Evolutionary conservation across 2,113 vertebrate genomes (phyloP).

Genomic region (Amblyornis subalaris): DNA sequence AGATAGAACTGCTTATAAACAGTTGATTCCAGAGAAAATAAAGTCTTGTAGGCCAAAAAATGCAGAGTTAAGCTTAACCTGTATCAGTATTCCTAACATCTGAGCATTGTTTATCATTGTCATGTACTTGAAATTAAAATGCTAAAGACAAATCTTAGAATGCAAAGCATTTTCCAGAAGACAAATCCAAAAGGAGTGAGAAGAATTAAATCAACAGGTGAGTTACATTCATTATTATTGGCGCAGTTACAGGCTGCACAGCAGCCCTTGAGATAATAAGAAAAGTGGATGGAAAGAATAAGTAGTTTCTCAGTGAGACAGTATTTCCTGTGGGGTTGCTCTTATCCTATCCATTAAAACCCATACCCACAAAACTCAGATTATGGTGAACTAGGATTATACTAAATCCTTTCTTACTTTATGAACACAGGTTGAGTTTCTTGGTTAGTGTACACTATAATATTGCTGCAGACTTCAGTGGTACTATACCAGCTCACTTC

Average conservation of each 20-base stretch:
- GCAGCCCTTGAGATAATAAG: background rate
- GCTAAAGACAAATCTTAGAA: constrained; percentile 19
- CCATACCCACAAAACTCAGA: background rate
- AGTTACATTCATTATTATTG: background rate
- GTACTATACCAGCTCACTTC: background rate
- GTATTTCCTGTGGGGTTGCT: background rate
- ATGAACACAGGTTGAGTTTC: background rate
- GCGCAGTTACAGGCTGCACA: background rate
- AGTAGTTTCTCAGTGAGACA: background rate
- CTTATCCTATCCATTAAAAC: background rate
- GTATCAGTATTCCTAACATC: background rate
- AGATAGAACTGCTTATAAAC: background rate
- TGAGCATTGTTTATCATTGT: background rate
- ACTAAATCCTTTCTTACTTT: background rate
- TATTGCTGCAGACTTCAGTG: background rate
- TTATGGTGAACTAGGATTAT: background rate
- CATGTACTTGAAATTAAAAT: constrained; percentile 48
- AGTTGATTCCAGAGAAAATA: background rate
- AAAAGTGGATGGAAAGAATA: background rate
- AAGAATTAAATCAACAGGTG: background rate
- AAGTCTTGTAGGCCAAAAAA: background rate
- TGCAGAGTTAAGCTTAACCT: background rate
- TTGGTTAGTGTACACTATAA: background rate
- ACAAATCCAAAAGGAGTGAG: constrained; percentile 30
- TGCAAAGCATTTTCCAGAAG: constrained; percentile 19